These are phyloP conservation scores for Tetramorium alpestre DNA, from an alignment of 1,140 invertebrate genomes.

Conservation along the genomic window DNA sequence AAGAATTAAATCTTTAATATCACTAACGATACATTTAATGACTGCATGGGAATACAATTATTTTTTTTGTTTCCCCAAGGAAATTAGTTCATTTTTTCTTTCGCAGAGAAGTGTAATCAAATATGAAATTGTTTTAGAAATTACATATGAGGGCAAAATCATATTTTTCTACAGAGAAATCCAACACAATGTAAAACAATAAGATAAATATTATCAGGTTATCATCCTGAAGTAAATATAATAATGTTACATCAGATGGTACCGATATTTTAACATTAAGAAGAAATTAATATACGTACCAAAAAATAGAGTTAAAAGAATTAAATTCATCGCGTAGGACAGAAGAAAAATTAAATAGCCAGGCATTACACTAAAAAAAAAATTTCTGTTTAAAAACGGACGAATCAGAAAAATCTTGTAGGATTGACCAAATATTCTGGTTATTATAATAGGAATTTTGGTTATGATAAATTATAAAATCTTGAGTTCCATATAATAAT, in stretches of 20 bases:
- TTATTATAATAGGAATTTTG: too few species aligned
- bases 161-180: background rate
- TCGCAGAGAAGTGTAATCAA: background rate
- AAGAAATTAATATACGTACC: background rate
- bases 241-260: background rate
- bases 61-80: background rate
- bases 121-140: background rate
- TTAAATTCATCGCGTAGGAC: background rate
- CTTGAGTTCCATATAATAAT: too few species aligned
- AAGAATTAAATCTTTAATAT: background rate
- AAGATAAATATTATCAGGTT: background rate
- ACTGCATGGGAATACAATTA: background rate
- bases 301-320: background rate
- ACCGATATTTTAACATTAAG: background rate
- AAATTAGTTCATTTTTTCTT: background rate
- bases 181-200: background rate
- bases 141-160: background rate
- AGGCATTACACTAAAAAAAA: background rate
- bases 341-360: background rate
- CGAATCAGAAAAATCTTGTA: too few species aligned
- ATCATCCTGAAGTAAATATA: background rate
- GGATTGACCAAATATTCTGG: too few species aligned
- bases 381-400: too few species aligned
- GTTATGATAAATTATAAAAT: too few species aligned
- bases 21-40: background rate